Evolutionary conservation across 2,113 vertebrate species (phyloP).

Genomic region (Mus pahari): DNA sequence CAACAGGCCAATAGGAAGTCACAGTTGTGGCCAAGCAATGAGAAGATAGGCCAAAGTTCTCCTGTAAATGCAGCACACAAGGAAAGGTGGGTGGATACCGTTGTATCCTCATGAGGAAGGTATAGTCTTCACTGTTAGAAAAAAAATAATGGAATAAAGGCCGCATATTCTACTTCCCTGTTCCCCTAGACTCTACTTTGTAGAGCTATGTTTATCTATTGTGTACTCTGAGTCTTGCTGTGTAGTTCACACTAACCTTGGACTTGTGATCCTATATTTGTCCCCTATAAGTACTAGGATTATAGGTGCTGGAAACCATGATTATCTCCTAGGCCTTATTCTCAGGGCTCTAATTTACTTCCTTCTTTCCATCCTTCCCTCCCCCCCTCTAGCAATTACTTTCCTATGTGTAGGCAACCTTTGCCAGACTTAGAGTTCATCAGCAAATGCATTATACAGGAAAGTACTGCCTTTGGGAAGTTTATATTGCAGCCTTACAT

Average conservation of each 20-base stretch:
- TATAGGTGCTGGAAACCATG: too few relatives aligned
- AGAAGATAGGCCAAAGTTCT: background rate
- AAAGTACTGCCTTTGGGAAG: background rate
- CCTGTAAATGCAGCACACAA: background rate
- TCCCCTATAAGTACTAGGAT: background rate
- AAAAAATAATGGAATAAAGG: background rate
- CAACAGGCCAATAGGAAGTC: background rate
- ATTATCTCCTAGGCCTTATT: background rate
- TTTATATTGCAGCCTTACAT: fast-evolving
- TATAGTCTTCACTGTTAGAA: background rate
- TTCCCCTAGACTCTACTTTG: background rate
- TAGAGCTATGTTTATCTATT: background rate
- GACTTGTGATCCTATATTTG: background rate
- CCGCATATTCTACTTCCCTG: background rate
- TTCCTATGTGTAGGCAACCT: background rate
- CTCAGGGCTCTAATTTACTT: background rate
- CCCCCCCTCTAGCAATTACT: background rate
- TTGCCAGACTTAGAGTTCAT: background rate
- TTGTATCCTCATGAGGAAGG: background rate
- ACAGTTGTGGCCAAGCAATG: background rate
- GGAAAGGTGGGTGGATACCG: too few relatives aligned
- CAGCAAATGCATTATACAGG: background rate
- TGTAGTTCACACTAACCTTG: background rate
- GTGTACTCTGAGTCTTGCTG: background rate
- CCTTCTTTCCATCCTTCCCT: background rate